Percentiles rank a stretch among this genome's conserved stretches.
Conservation (phyloP, 1,140 invertebrate genomes). For the Rhynchophorus ferrugineus region DNA sequence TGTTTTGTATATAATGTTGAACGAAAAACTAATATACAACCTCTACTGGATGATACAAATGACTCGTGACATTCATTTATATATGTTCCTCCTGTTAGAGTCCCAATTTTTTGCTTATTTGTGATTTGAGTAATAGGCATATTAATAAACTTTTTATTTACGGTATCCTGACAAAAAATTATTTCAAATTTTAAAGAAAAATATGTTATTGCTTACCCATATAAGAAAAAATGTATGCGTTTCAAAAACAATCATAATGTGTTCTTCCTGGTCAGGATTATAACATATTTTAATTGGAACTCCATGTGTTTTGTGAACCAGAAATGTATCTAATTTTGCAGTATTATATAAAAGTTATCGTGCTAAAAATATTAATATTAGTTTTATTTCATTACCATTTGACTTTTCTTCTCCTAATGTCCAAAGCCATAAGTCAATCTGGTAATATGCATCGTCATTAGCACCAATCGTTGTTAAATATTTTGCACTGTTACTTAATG, state of each 20-base stretch:
- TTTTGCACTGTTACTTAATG: slow-evolving; percentile 48
- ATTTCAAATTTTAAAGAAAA: slow-evolving; percentile 2
- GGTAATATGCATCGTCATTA: slow-evolving; percentile 35
- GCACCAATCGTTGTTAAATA: slow-evolving; percentile 48
- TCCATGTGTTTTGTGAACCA: slow-evolving; percentile 21
- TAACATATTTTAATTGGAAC: slow-evolving; percentile 36
- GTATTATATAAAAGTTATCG: neutral
- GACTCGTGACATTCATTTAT: slow-evolving; percentile 30
- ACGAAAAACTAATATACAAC: slow-evolving; percentile 31
- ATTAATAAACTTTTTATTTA: slow-evolving; percentile 14
- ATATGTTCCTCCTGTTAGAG: slow-evolving; percentile 29
- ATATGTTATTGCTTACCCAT: no score
- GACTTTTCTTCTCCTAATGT: slow-evolving; percentile 43
- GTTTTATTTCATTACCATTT: slow-evolving; percentile 40
- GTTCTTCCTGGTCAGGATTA: slow-evolving; percentile 35
- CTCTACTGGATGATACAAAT: slow-evolving; percentile 25
- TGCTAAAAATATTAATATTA: neutral
- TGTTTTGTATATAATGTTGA: slow-evolving; percentile 28
- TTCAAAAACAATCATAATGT: slow-evolving; percentile 40
- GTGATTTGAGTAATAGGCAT: slow-evolving; percentile 20
- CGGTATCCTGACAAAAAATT: slow-evolving; percentile 17
- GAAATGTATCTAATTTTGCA: slow-evolving; percentile 13
- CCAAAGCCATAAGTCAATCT: slow-evolving; percentile 50
- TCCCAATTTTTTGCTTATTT: slow-evolving; percentile 21
- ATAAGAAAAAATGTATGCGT: slow-evolving; percentile 36